Percentiles rank a stretch among this genome's conserved stretches.
Evolutionary conservation across 2,888 invertebrate species (phyloP).

Genomic region (Thysanoteuthis rhombus): DNA sequence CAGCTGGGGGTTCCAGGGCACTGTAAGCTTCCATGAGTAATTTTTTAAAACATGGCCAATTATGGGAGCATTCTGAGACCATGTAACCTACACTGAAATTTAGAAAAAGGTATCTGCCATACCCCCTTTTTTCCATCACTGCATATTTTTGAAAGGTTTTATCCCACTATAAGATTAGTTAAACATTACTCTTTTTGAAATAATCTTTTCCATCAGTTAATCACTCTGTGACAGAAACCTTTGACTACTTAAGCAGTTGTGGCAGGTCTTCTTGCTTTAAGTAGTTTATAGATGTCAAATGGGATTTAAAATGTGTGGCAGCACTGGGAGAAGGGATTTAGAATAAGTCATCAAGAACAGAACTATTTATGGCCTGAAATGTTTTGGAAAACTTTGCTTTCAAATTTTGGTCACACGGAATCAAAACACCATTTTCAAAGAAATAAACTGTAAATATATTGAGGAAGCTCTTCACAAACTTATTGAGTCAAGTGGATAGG

Average conservation of each 20-base stretch:
- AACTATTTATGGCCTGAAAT: neutral
- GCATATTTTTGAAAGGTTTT: too few species aligned
- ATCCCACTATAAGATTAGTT: neutral
- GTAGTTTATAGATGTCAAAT: neutral
- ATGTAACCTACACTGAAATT: too few species aligned
- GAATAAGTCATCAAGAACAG: neutral
- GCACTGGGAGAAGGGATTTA: neutral
- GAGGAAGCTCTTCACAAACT: too few species aligned
- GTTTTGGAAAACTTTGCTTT: neutral
- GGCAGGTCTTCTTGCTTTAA: neutral
- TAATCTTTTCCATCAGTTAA: too few species aligned
- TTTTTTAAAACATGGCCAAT: too few species aligned
- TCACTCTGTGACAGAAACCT: neutral
- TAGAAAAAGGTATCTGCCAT: too few species aligned
- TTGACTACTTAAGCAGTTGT: neutral
- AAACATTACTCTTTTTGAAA: neutral
- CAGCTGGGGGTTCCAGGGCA: too few species aligned
- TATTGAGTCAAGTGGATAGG: too few species aligned
- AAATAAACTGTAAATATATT: too few species aligned
- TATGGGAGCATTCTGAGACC: too few species aligned
- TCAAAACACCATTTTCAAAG: neutral
- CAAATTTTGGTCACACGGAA: neutral
- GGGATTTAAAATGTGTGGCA: neutral
- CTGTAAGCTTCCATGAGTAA: too few species aligned
- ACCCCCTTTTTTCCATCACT: too few species aligned